Evolutionary conservation across 2,888 invertebrate species (phyloP), one percentile per base, ranked within the genome.

Genomic region (Oegoconia quadripuncta): DNA sequence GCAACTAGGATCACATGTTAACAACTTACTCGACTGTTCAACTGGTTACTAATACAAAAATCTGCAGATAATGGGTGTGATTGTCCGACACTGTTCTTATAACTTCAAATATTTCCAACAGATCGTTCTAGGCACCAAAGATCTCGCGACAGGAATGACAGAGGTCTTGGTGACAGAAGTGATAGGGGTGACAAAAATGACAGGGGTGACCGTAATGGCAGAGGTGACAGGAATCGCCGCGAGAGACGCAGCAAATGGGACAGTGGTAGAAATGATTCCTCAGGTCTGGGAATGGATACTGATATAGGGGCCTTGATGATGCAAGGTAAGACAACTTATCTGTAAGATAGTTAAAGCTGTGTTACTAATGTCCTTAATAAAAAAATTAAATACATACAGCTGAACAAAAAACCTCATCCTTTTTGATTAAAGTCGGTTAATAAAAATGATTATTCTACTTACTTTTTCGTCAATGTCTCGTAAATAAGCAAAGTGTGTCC

Each of bases 211-310:
- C 44, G 53, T n/a, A 41, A 29, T 12, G 51, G 52, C 22, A 52
- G 55, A 25, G 48, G 44, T 30, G 49, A 55, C 14, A 16, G 46
- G 8, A 29, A 30, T 3, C 41, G 59, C 3, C 52, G 62, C 0
- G 61, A 72, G 0, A 53, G 65, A 9, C 50, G 42, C 1, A 31
- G 61, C 0, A 69, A 73, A 28, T 75, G 75, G 76, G 48, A 46
- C 9, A 58, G 52, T 5, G 48, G 29, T 26, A 52, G 30, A 39
- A 40, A 12, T 27, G 14, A 2, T 16, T 20, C 28, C 18, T 12
- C 4, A 22, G 29, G 11, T 11, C 36, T 35, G 22, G 34, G 16
- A 12, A 34, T 11, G 7, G 32, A 9, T 43, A 37, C 47, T 39
- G 0, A 26, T 42, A 17, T 39, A 26, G 4, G 48, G 46, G 31